Evolutionary conservation across 2,797 vertebrate genomes (phyloP), one percentile per base, ranked within the genome.

Genomic region (Trachops cirrhosus): DNA sequence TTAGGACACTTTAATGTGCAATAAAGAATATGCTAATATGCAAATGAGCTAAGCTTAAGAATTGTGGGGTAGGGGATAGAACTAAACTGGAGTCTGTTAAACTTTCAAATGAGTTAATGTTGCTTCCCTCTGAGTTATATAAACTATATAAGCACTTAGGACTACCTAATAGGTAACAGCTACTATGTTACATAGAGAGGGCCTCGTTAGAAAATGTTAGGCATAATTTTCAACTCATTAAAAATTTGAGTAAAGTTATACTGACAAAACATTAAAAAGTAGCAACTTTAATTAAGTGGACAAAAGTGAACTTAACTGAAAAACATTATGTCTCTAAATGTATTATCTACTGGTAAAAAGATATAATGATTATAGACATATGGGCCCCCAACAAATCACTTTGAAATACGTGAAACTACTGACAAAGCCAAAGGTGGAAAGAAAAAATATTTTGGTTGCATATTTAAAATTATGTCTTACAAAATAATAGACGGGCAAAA

Each of bases 401-500:
- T 75, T 29, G 77, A 70, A 82, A 82, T 67, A 86, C 19, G n/a
- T n/a, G 54, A 34, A 74, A 88, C 39, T 73, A 92, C 29, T 54
- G 32, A 64, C 24, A 85, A 85, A 78, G 24, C 32, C 85, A 92
- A 50, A 44, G 22, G 39, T 78, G 18, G 21, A 89, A 94, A 83
- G 4, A 70, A n/a, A 87, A 91, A 83, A 78, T 68, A 64, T 54
- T 62, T 71, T 62, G 29, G 26, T 34, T 84, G n/a, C 37, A 54
- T 67, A 85, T 83, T 94, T 84, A 88, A 91, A 91, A 78, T 77
- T 64, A 94, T 8, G 8, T 78, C 75, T 88, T 44, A 88, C 64
- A 85, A 89, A 96, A 41, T 21, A 96, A 34, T 11, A 79, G 48
- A 78, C 29, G 18, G 37, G 67, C 37, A 84, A 92, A 91, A 84